Conservation (phyloP, 2,888 invertebrate genomes). For the Pherbina coryleti region DNA sequence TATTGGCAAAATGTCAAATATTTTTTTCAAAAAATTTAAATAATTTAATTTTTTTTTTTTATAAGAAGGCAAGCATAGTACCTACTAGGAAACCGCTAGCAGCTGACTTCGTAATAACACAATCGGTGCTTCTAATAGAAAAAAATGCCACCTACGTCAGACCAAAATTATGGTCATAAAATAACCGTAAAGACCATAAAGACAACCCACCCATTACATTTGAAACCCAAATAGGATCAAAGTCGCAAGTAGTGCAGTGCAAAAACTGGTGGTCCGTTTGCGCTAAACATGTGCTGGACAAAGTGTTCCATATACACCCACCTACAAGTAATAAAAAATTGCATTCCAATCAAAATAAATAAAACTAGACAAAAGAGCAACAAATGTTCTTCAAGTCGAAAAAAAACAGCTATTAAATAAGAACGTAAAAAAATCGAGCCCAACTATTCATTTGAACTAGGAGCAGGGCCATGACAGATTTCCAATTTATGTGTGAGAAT, state of each 20-base stretch:
- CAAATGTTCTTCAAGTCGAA: neutral
- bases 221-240: neutral
- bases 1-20: no score
- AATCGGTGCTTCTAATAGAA: neutral
- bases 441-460: constrained; percentile 41
- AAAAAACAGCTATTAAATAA: neutral
- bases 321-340: constrained; percentile 35
- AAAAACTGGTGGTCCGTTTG: neutral
- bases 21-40: neutral
- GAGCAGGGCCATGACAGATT: constrained; percentile 44
- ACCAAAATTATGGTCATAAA: neutral
- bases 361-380: constrained; percentile 17
- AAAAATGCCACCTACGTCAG: neutral
- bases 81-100: neutral
- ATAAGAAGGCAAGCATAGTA: no score
- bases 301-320: constrained; percentile 45
- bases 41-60: neutral
- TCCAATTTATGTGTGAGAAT: constrained; percentile 45
- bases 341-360: constrained; percentile 41
- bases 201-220: constrained; percentile 3
- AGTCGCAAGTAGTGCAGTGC: neutral
- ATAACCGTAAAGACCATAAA: neutral
- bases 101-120: neutral
- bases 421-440: neutral
- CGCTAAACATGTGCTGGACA: constrained; percentile 43